Conservation (phyloP, 2,888 invertebrate species). For the Eurois occulta region DNA sequence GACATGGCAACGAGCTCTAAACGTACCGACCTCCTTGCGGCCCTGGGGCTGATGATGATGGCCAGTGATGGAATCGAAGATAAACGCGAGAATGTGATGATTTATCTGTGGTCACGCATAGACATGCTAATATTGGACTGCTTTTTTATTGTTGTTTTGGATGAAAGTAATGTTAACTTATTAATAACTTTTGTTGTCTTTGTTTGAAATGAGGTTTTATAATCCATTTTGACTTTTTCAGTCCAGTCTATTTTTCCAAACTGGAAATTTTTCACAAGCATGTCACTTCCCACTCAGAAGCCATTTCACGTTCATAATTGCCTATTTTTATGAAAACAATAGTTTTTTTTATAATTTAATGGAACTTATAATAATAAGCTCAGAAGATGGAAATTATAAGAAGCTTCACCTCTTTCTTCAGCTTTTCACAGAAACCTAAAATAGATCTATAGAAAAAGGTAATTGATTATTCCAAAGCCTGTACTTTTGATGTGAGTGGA, state of each 20-base stretch:
- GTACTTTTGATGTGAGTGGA: slow-evolving; percentile 9
- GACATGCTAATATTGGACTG: slow-evolving; percentile 32
- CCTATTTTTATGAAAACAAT: neutral
- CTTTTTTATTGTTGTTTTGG: slow-evolving; percentile 18
- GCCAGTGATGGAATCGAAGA: slow-evolving; percentile 39
- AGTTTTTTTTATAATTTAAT: neutral
- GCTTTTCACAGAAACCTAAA: slow-evolving; percentile 1
- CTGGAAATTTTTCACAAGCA: neutral
- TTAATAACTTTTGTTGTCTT: neutral
- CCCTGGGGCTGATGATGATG: slow-evolving; percentile 43
- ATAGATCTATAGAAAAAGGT: neutral
- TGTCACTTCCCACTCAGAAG: neutral
- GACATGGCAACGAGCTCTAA: slow-evolving; percentile 24
- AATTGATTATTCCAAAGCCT: slow-evolving; percentile 14
- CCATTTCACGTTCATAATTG: neutral
- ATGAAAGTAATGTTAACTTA: neutral
- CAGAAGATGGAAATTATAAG: neutral
- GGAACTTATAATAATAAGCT: neutral
- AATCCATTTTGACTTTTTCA: neutral
- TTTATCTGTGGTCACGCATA: slow-evolving; percentile 56
- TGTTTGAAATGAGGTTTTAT: neutral
- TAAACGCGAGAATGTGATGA: slow-evolving; percentile 48
- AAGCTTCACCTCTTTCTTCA: neutral
- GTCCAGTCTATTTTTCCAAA: neutral
- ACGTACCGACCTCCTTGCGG: slow-evolving; percentile 29